These are phyloP conservation scores for Manduca sexta DNA, from an alignment of 1,140 invertebrate species.

Conservation along the genomic window DNA sequence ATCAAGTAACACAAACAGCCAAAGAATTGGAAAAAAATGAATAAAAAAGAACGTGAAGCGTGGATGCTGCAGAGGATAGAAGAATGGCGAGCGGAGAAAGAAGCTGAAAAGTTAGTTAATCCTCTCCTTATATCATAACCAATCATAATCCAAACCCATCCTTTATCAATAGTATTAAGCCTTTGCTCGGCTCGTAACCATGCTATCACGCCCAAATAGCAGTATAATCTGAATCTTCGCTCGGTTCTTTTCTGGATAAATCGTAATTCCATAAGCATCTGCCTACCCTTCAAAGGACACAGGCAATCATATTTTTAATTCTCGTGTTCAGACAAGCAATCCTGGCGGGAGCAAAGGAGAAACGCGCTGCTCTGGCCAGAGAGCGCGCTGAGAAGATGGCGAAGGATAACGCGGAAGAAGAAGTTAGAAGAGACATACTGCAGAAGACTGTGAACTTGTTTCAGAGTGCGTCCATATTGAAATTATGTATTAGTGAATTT, in stretches of 20 bases:
- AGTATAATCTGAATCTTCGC: no score
- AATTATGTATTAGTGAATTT: no score
- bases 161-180: no score
- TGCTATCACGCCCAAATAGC: no score
- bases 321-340: slow-evolving; percentile 44
- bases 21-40: slow-evolving; percentile 61
- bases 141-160: no score
- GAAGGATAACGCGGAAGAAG: slow-evolving; percentile 44
- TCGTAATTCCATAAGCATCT: no score
- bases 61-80: slow-evolving; percentile 53
- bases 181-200: no score
- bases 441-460: slow-evolving; percentile 43
- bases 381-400: slow-evolving; percentile 50
- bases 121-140: background rate
- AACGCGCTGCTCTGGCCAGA: slow-evolving; percentile 31
- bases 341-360: slow-evolving; percentile 57
- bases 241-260: no score
- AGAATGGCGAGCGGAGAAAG: slow-evolving; percentile 52
- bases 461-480: slow-evolving; percentile 28
- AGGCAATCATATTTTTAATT: no score
- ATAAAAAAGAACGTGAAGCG: slow-evolving; percentile 48
- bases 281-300: no score
- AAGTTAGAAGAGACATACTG: slow-evolving; percentile 44
- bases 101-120: slow-evolving; percentile 62
- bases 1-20: slow-evolving; percentile 34